Evolutionary conservation across 1,140 invertebrate species (phyloP), one percentile per base, ranked within the genome.

Genomic region (Diorhabda carinulata): DNA sequence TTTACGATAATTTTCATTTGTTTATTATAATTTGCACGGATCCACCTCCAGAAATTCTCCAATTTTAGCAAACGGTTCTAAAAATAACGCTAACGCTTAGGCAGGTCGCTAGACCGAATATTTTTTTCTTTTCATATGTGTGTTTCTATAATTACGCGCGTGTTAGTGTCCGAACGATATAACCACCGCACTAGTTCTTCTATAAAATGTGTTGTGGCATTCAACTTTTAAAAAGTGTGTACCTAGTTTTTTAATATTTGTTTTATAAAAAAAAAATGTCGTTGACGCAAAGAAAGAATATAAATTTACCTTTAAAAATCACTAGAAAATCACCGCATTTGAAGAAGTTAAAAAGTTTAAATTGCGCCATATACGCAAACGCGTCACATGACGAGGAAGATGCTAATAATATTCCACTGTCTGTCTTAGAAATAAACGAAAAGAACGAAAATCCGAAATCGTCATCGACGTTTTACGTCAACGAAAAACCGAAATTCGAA

Each of bases 361-460:
- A 6, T 10, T 58, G 72, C 56, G 71, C 70, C 42, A 76, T 78
- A 62, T 78, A 78, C 67, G 71, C 72, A 9, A 78, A 78, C 63
- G 59, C 72, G 7, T 67, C 66, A n/a, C 61, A 71, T n/a, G 76
- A 77, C 8, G 71, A 74, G 41, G 78, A 77, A 57, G 61, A 67
- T 41, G 73, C 74, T 64, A 73, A 75, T 73, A 78, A 78, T 73
- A 72, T 81, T 61, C 79, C 79, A 43, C 70, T 81, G 57, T 77
- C 76, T 78, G 78, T 81, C 70, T 68, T 80, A 77, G 79, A 81
- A 74, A 68, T 81, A 59, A 79, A 79, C 65, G 76, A 80, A 70
- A 73, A 73, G 67, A 73, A 70, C 58, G 76, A 75, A 42, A 69
- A 67, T 43, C 61, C 61, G 42, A 70, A 61, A 60, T 52, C 70